Conservation (phyloP, 2,113 vertebrate genomes). For the Indicator maculatus region DNA sequence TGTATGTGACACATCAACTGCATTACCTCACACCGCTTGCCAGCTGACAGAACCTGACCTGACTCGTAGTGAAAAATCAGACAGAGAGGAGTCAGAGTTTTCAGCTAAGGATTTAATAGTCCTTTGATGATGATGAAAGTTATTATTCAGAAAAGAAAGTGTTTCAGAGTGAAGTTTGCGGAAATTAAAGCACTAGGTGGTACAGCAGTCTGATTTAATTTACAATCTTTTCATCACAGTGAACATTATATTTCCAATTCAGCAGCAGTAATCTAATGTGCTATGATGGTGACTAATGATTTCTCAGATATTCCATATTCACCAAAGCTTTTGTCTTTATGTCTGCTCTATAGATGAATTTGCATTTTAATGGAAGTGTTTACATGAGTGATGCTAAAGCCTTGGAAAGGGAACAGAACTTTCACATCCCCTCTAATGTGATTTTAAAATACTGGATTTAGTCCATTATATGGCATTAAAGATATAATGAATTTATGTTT, state of each 20-base stretch:
- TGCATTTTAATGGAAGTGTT: constrained; percentile 63
- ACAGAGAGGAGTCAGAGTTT: not conserved
- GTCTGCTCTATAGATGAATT: constrained; percentile 52
- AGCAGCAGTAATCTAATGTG: constrained; percentile 21
- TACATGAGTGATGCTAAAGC: constrained; percentile 31
- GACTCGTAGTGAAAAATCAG: not conserved
- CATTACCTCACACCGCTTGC: not conserved
- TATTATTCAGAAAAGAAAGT: constrained; percentile 35
- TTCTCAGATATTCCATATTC: constrained; percentile 55
- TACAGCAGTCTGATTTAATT: constrained; percentile 17
- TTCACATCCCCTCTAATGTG: not conserved
- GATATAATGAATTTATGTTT: not conserved
- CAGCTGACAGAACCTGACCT: not conserved
- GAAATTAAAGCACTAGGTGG: constrained; percentile 72
- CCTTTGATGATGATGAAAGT: constrained; percentile 29
- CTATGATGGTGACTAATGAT: constrained; percentile 38
- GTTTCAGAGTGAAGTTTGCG: constrained; percentile 48
- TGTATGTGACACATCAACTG: not conserved
- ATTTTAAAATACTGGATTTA: constrained; percentile 15
- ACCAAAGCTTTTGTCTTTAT: constrained; percentile 57
- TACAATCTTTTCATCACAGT: constrained; percentile 16
- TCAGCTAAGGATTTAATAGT: constrained; percentile 33
- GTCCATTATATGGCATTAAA: not conserved
- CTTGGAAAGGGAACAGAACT: constrained; percentile 21
- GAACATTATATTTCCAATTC: constrained; percentile 52